Conservation (phyloP, 2,888 invertebrate species). For the Spatulosminthurus flaviceps region DNA sequence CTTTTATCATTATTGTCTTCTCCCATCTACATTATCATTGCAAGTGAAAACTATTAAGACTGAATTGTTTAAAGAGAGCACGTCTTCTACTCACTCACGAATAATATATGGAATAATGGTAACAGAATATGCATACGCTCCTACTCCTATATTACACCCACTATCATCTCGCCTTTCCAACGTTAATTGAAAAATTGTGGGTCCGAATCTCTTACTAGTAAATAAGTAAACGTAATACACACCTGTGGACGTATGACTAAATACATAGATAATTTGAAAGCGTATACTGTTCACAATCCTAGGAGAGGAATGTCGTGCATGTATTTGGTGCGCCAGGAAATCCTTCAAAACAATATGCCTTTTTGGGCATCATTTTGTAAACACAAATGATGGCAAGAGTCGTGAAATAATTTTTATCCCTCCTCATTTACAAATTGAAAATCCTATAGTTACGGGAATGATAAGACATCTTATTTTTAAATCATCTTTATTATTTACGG, state of each 20-base stretch:
- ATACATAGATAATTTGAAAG: too few species aligned
- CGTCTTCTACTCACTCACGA: constrained; percentile 5
- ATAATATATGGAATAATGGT: not conserved
- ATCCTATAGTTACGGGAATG: constrained; percentile 3
- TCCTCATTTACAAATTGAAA: not conserved
- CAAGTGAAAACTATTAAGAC: not conserved
- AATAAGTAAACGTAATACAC: too few species aligned
- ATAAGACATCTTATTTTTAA: constrained; percentile 19
- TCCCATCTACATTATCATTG: constrained; percentile 15
- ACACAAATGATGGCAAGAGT: constrained; percentile 5
- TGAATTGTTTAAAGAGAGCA: not conserved
- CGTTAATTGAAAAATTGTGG: constrained; percentile 15
- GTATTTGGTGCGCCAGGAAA: too few species aligned
- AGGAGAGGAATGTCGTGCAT: too few species aligned
- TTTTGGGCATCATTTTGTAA: not conserved
- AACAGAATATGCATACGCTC: not conserved
- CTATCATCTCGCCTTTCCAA: not conserved
- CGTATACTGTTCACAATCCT: too few species aligned
- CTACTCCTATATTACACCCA: not conserved
- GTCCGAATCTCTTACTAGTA: not conserved
- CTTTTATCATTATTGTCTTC: constrained; percentile 34
- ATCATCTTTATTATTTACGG: too few species aligned
- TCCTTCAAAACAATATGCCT: not conserved
- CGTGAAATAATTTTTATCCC: constrained; percentile 8
- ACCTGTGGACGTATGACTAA: too few species aligned